Evolutionary conservation across 1,140 invertebrate genomes (phyloP), one percentile per base, ranked within the genome.

Genomic region (Subanguina moxae): DNA sequence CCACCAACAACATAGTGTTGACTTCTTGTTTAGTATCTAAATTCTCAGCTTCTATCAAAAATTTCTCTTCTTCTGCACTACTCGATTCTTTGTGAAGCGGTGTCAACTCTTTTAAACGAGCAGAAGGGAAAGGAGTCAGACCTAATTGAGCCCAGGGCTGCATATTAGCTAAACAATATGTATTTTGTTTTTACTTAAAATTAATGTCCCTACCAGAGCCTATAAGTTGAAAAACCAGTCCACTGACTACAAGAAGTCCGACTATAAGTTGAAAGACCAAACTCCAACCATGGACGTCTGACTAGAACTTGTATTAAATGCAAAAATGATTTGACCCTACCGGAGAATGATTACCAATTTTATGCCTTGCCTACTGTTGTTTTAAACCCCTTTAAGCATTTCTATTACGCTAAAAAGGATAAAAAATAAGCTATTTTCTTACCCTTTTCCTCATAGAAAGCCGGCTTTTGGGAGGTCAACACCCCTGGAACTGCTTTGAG

Each of bases 211-310:
- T 67, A 69, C 30, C 67, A 19, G 68, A 70, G 5, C 68, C 68
- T 28, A 70, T 72, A 9, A 70, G 1, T 11, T 48, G 42, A 38
- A 70, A 70, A 21, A n/a, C 21, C 28, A 70, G 11, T 3, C 68
- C 68, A 21, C 61, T 70, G 21, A 70, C 17, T n/a, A 70, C 1
- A 8, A 72, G 56, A 46, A 70, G 48, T 1, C 25, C 48, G 17
- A 32, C 69, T 27, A 70, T 15, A 13, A 70, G 30, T 46, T 46
- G 69, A 38, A 70, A 70, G 1, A 70, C 68, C 11, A 23, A 19
- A n/a, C 30, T 72, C 68, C 68, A 70, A 17, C 62, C 68, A 17
- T 61, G 69, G 8, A 70, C 9, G 3, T 30, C 32, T 38, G 48
- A 64, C 67, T 69, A 62, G 72, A 69, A 45, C 17, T 11, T 11